These are phyloP conservation scores for Nylanderia fulva DNA, from an alignment of 1,140 invertebrate genomes.

Conservation along the genomic window DNA sequence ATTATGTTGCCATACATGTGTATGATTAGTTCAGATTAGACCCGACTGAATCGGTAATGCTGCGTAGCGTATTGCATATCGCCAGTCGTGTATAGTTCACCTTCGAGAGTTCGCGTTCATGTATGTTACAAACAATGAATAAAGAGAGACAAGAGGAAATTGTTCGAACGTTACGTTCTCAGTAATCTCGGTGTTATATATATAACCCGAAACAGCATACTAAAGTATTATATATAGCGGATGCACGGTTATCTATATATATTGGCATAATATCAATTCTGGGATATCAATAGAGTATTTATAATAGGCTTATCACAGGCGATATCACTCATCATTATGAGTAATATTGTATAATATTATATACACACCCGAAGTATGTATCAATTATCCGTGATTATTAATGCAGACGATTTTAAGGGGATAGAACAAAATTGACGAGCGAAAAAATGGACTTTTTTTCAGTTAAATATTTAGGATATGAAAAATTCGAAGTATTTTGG, in stretches of 20 bases:
- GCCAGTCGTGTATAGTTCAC: neutral
- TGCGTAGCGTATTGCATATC: slow-evolving; percentile 15
- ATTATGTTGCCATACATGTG: slow-evolving; percentile 42
- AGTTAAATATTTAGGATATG: too few relatives aligned
- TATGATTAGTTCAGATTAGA: slow-evolving; percentile 58
- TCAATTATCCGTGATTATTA: neutral
- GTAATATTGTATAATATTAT: slow-evolving; percentile 20
- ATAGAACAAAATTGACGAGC: too few relatives aligned
- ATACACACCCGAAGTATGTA: slow-evolving; percentile 19
- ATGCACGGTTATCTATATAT: slow-evolving; percentile 3
- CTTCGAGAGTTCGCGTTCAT: neutral
- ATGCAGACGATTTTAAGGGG: neutral
- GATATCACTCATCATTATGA: slow-evolving; percentile 28
- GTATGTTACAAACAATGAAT: slow-evolving; percentile 19
- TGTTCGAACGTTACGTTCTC: neutral
- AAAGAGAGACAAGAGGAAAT: slow-evolving; percentile 45
- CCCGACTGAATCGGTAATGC: slow-evolving; percentile 26
- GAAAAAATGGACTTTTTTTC: too few relatives aligned
- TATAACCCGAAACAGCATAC: slow-evolving; percentile 20
- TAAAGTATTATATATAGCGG: slow-evolving; percentile 26
- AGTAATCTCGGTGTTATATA: slow-evolving; percentile 39
- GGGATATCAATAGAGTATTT: slow-evolving; percentile 34
- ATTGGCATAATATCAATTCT: neutral
- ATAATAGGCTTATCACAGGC: slow-evolving; percentile 3
- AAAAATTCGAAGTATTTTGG: too few relatives aligned